Evolutionary conservation across 2,888 invertebrate species (phyloP).

Genomic region (Drosophila colorata): DNA sequence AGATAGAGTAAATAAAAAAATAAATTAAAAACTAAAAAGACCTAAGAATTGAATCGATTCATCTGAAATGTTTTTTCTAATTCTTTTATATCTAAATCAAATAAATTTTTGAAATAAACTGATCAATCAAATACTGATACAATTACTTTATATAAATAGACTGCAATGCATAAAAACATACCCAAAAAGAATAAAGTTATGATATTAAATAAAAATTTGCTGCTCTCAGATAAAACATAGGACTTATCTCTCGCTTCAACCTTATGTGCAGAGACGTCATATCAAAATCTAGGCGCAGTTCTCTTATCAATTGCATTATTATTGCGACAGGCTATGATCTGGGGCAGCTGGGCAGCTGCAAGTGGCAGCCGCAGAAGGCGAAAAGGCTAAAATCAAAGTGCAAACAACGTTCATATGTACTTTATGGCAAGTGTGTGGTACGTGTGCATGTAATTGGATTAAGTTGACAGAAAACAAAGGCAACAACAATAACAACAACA

Average conservation of each 20-base stretch:
- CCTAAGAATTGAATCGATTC: too few species aligned
- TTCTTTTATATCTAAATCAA: too few species aligned
- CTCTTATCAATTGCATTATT: slow-evolving; percentile 39
- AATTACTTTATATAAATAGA: too few species aligned
- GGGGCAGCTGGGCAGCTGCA: slow-evolving; percentile 1
- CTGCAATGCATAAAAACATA: too few species aligned
- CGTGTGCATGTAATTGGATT: slow-evolving; percentile 69
- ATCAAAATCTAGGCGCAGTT: background rate
- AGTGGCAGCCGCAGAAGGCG: slow-evolving; percentile 11
- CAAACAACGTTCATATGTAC: slow-evolving; percentile 41
- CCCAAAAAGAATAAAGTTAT: too few species aligned
- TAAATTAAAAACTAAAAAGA: too few species aligned
- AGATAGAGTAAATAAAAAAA: too few species aligned
- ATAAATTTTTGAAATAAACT: too few species aligned
- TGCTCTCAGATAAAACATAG: background rate
- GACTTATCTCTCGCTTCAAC: background rate
- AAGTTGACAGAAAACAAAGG: slow-evolving; percentile 68
- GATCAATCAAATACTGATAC: too few species aligned
- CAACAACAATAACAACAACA: slow-evolving; percentile 18
- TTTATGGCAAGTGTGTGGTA: slow-evolving; percentile 11
- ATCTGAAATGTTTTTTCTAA: too few species aligned
- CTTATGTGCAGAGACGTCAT: background rate
- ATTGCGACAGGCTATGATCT: slow-evolving; percentile 21
- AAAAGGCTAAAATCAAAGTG: slow-evolving; percentile 47
- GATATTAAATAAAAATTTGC: background rate